Base-by-base conservation (phyloP, 2,888 invertebrate genomes). In the Agrotis clavis region DNA sequence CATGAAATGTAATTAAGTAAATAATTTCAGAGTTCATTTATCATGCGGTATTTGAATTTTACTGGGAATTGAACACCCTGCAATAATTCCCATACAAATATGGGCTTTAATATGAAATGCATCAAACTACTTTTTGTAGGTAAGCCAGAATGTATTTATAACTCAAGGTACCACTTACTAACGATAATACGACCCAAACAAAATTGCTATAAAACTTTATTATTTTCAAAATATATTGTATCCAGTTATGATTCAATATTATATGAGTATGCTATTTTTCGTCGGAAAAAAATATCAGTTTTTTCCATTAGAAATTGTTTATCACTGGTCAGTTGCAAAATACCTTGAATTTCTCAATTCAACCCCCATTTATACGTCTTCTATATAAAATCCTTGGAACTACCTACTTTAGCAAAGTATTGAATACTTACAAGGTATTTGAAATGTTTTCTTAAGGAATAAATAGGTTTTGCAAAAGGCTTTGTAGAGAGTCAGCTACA, bases 1-100 rank as follows among this genome's bases (percentile, higher is more conserved):
- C 47, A 57, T 41, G 30, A 45, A 81, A 53, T 47, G 21, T 60
- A 59, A 64, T 81, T 51, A 50, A 45, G 19, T 48, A 63, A 53
- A 57, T 50, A 1, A 50, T 72, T 64, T 30, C 19, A 35, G 16
- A 19, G n/a, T 47, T 47, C 11, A 47, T 45, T 48, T 61, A 45
- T 41, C 41, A 2, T 41, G 41, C 1, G 41, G 41, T 41, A 11
- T 41, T 41, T 41, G 9, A 41, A 9, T 41, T 41, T 41, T 41
- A 41, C 41, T 2, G 41, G 41, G 2, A 41, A 41, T 41, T 41
- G 41, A 9, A 14, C n/a, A n/a, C 18, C 1, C 4, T 2, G 11
- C 21, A 25, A 16, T 25, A 25, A 25, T 25, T 25, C 25, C 25
- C 25, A 25, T 25, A 25, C 25, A 25, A 25, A 2, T 16, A 16